These are phyloP conservation scores for Leistus spinibarbis DNA, from an alignment of 2,888 invertebrate species.

Conservation along the genomic window DNA sequence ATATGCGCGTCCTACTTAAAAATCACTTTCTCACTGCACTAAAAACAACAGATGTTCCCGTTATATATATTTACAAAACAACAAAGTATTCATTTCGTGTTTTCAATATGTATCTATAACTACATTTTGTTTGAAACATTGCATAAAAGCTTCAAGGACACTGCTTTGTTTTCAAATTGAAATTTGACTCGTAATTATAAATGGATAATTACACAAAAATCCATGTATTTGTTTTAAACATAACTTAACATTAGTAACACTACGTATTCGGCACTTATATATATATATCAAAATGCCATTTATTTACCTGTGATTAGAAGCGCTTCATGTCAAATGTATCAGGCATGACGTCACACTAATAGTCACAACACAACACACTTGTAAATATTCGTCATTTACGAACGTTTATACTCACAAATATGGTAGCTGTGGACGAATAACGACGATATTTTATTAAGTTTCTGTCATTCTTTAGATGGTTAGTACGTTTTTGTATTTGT, in stretches of 20 bases:
- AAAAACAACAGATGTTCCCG: conserved; percentile 29
- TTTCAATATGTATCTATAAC: conserved; percentile 17
- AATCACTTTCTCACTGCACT: conserved; percentile 50
- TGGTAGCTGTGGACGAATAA: background rate
- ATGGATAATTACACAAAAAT: background rate
- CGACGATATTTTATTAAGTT: conserved; percentile 44
- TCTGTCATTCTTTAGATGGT: conserved; percentile 53
- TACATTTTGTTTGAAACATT: conserved; percentile 34
- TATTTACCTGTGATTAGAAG: conserved; percentile 38
- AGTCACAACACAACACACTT: conserved; percentile 48
- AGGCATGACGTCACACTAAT: conserved; percentile 56
- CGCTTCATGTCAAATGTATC: conserved; percentile 56
- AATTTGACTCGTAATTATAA: conserved; percentile 22
- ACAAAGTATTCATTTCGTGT: too few species aligned
- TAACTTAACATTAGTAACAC: too few species aligned
- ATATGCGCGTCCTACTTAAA: conserved; percentile 52
- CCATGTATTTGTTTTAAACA: too few species aligned
- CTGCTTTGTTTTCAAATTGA: conserved; percentile 38
- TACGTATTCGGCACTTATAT: conserved; percentile 12
- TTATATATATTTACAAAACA: conserved; percentile 2
- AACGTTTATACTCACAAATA: conserved; percentile 22
- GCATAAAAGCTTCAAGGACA: conserved; percentile 37
- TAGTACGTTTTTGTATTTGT: conserved; percentile 46
- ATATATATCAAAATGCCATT: conserved; percentile 18
- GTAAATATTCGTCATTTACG: conserved; percentile 38